Evolutionary conservation across 2,888 invertebrate genomes (phyloP).

Genomic region (Apamea sordens): DNA sequence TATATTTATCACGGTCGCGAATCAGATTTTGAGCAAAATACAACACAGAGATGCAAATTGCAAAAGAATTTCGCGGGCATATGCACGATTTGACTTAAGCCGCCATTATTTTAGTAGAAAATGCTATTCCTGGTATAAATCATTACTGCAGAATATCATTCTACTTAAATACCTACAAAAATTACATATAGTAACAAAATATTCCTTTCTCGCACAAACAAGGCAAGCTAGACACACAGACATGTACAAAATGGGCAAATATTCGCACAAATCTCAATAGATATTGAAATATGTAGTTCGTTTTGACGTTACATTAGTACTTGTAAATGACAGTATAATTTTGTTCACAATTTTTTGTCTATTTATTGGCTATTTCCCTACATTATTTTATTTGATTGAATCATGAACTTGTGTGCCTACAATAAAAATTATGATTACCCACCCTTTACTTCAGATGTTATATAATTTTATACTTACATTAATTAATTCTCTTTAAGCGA

Average conservation of each 20-base stretch:
- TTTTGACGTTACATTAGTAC: constrained; percentile 20
- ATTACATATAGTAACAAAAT: constrained; percentile 10
- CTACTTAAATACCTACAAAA: background rate
- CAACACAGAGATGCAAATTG: background rate
- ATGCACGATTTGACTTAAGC: background rate
- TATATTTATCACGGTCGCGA: background rate
- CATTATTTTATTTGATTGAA: background rate
- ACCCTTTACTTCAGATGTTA: constrained; percentile 16
- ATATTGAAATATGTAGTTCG: constrained; percentile 32
- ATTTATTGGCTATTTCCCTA: constrained; percentile 6
- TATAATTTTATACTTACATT: constrained; percentile 27
- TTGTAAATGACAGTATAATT: background rate
- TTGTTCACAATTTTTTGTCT: background rate
- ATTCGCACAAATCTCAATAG: constrained; percentile 70
- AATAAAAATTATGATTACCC: constrained; percentile 19
- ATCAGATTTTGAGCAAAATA: background rate
- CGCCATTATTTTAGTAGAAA: background rate
- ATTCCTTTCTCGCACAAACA: constrained; percentile 44
- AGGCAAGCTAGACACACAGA: constrained; percentile 14
- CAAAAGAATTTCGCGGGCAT: background rate
- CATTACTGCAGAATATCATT: constrained; percentile 8
- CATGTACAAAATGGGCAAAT: constrained; percentile 57
- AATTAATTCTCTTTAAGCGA: constrained; percentile 18
- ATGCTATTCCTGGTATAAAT: constrained; percentile 4
- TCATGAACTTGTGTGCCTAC: constrained; percentile 17